These are phyloP conservation scores for Drosophila sp. DNA, from an alignment of 1,140 invertebrate species.

Conservation along the genomic window DNA sequence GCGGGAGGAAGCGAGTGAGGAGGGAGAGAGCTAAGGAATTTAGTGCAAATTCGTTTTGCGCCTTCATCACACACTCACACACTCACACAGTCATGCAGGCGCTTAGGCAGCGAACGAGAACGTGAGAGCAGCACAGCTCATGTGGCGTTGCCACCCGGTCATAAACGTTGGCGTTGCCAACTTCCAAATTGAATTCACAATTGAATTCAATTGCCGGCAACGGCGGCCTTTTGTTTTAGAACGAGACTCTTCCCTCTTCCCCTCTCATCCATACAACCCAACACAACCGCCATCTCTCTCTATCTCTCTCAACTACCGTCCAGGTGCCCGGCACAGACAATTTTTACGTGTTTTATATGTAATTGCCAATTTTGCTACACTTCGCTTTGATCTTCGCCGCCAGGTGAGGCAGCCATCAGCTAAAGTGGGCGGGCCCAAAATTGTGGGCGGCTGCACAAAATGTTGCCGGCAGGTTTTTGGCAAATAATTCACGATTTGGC, in stretches of 20 bases:
- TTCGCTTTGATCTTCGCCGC: conserved; percentile 73
- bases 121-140: conserved; percentile 27
- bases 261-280: not conserved
- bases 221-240: conserved; percentile 61
- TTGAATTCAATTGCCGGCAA: conserved; percentile 69
- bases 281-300: not conserved
- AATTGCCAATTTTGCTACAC: conserved; percentile 80
- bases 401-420: conserved; percentile 46
- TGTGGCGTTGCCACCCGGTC: conserved; percentile 50
- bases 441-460: conserved; percentile 55
- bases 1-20: not conserved
- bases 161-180: conserved; percentile 68
- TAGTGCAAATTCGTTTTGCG: conserved; percentile 74
- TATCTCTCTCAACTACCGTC: not conserved
- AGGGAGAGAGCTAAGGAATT: conserved; percentile 53
- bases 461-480: conserved; percentile 57
- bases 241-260: not conserved
- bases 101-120: not conserved
- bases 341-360: conserved; percentile 69
- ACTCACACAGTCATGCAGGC: conserved; percentile 5
- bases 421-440: conserved; percentile 11
- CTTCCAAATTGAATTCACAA: conserved; percentile 77
- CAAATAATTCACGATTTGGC: conserved; percentile 63
- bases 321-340: conserved; percentile 45
- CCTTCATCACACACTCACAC: conserved; percentile 32